phyloP scores from a whole-genome alignment of 1,140 invertebrate species.

The Heterodera schachtii region DNA sequence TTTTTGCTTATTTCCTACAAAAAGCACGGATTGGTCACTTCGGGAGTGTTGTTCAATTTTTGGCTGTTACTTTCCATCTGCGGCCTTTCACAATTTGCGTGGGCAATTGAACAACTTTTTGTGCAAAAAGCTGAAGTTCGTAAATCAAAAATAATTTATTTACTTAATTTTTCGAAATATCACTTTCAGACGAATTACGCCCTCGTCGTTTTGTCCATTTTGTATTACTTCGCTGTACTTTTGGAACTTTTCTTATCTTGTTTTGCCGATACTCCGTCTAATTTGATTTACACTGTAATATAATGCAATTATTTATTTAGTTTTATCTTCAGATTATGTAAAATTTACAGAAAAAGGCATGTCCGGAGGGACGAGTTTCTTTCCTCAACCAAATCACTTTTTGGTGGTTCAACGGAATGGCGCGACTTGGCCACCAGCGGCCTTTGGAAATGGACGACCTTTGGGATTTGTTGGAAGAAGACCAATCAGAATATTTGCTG shows the following conservation, averaged over 20 bases:
- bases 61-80: slow-evolving; percentile 59
- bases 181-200: slow-evolving; percentile 6
- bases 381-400: slow-evolving; percentile 86
- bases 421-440: slow-evolving; percentile 51
- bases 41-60: slow-evolving; percentile 55
- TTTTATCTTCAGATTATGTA: slow-evolving; percentile 6
- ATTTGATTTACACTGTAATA: slow-evolving; percentile 4
- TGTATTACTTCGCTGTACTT: slow-evolving; percentile 17
- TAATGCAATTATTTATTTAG: slow-evolving; percentile 14
- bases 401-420: slow-evolving; percentile 81
- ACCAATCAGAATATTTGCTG: slow-evolving; percentile 79
- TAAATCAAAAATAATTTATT: not conserved
- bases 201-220: slow-evolving; percentile 17
- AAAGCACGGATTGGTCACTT: slow-evolving; percentile 53
- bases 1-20: slow-evolving; percentile 52
- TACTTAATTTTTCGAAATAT: not conserved
- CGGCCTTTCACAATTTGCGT: slow-evolving; percentile 58
- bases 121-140: slow-evolving; percentile 2
- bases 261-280: slow-evolving; percentile 19
- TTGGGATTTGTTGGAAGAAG: slow-evolving; percentile 84
- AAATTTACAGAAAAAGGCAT: slow-evolving; percentile 69
- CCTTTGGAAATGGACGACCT: slow-evolving; percentile 80
- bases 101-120: slow-evolving; percentile 38
- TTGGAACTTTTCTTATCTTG: slow-evolving; percentile 9
- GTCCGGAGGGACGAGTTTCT: slow-evolving; percentile 79